These are phyloP conservation scores for Horisme vitalbata DNA, from an alignment of 2,888 invertebrate genomes.

Conservation along the genomic window DNA sequence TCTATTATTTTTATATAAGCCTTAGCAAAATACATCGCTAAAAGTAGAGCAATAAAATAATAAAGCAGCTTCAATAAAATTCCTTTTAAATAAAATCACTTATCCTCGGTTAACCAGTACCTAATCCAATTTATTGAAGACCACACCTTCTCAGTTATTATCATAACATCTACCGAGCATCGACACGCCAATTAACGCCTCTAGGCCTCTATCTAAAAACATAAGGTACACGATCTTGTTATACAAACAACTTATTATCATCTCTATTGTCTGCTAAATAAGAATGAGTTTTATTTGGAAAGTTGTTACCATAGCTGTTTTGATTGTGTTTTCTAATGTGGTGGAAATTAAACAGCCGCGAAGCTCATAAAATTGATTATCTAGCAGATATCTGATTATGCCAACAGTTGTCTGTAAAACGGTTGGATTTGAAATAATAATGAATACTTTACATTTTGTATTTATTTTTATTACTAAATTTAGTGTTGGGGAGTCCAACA, in stretches of 20 bases:
- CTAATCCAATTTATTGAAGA: conserved; percentile 36
- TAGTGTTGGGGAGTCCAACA: too few species aligned
- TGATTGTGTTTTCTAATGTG: conserved; percentile 26
- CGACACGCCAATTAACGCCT: conserved; percentile 56
- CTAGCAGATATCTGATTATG: conserved; percentile 14
- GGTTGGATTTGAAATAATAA: conserved; percentile 6
- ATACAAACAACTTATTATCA: conserved; percentile 1
- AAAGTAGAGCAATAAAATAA: too few species aligned
- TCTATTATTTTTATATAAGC: too few species aligned
- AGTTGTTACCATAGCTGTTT: conserved; percentile 5
- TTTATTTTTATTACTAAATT: too few species aligned
- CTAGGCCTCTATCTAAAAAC: conserved; percentile 26
- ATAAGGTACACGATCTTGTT: conserved; percentile 6
- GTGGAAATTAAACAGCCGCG: conserved; percentile 31
- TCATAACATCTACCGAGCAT: conserved; percentile 47
- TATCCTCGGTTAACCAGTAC: conserved; percentile 11
- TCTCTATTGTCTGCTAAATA: conserved; percentile 2
- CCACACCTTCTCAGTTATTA: conserved; percentile 54
- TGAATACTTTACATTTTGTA: too few species aligned
- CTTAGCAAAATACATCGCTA: too few species aligned
- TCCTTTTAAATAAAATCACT: background rate
- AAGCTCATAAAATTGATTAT: conserved; percentile 33
- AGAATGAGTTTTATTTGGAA: conserved; percentile 4
- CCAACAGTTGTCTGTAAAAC: background rate
- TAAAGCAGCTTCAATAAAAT: background rate